A percentile compares a stretch with the other conserved stretches of the same genome.
Evolutionary conservation across 1,140 invertebrate species (phyloP).

Genomic region (Bombus confusus): DNA sequence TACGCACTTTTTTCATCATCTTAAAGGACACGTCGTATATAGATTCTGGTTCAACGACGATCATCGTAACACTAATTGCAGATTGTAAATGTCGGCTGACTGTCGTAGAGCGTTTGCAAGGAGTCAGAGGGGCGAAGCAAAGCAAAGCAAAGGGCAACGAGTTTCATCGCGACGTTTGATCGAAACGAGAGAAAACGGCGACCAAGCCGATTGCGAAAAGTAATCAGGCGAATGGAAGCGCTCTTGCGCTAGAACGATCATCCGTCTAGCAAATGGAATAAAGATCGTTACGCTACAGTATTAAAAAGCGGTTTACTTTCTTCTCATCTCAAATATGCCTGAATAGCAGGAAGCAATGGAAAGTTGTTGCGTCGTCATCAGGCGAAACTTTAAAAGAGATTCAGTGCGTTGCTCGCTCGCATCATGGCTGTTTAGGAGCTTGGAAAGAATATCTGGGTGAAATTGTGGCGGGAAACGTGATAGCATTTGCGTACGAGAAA

Average conservation of each 20-base stretch:
- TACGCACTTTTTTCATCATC: not conserved
- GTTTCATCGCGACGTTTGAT: constrained; percentile 60
- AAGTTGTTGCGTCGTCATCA: constrained; percentile 45
- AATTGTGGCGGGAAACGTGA: constrained; percentile 3
- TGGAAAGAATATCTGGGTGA: not conserved
- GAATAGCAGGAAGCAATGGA: constrained; percentile 44
- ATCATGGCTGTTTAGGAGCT: not conserved
- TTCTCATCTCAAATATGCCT: constrained; percentile 33
- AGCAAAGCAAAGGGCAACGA: constrained; percentile 76
- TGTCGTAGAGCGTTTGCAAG: constrained; percentile 3
- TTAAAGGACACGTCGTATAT: constrained; percentile 4
- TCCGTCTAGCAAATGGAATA: not conserved
- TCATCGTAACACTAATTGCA: constrained; percentile 50
- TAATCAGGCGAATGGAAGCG: not conserved
- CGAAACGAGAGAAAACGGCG: constrained; percentile 3
- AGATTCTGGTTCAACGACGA: constrained; percentile 17
- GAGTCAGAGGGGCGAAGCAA: constrained; percentile 39
- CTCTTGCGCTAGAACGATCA: no score
- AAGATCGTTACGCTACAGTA: not conserved
- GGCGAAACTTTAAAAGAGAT: constrained; percentile 29
- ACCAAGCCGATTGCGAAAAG: constrained; percentile 48
- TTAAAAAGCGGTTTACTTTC: constrained; percentile 29
- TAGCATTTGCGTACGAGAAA: not conserved
- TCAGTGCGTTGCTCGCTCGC: not conserved
- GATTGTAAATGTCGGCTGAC: constrained; percentile 64